phyloP scores from a whole-genome alignment of 23 tunicate species.

The Oikopleura dioica region DNA sequence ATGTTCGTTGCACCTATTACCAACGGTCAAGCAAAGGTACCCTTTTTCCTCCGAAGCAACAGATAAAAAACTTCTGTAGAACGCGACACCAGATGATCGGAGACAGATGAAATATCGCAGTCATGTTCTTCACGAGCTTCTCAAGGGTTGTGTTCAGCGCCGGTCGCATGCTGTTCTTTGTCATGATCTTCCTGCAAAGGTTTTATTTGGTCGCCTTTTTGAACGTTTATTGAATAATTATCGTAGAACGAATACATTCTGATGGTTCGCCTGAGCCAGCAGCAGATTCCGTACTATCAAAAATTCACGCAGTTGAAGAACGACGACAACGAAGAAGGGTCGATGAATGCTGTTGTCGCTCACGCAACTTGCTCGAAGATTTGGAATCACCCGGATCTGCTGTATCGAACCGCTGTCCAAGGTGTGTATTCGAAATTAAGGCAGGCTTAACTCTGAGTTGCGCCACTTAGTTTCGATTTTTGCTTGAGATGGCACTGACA shows the following conservation, averaged over 20 bases:
- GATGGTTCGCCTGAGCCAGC: constrained; percentile 34
- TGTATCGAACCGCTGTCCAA: constrained; percentile 25
- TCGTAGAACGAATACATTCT: constrained; percentile 39
- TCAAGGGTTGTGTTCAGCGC: constrained; percentile 81
- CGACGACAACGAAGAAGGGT: constrained; percentile 9
- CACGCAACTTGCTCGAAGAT: constrained; percentile 22
- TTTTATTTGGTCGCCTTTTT: too few relatives aligned
- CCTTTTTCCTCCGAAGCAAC: too few relatives aligned
- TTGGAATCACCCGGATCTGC: constrained; percentile 90
- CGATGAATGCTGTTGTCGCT: not conserved
- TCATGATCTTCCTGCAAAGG: constrained; percentile 36
- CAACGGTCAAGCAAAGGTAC: constrained; percentile 76
- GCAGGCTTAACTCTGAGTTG: too few relatives aligned
- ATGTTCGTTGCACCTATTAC: constrained; percentile 78
- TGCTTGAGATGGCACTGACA: too few relatives aligned
- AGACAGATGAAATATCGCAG: constrained; percentile 56
- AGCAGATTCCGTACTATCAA: constrained; percentile 73
- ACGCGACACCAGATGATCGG: constrained; percentile 42
- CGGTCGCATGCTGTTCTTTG: constrained; percentile 69
- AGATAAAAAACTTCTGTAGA: too few relatives aligned
- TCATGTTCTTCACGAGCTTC: constrained; percentile 58
- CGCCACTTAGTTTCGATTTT: too few relatives aligned
- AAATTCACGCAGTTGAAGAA: constrained; percentile 23
- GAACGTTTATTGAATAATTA: not conserved
- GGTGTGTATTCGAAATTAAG: too few relatives aligned